Percentiles rank a stretch among this genome's conserved stretches.
Conservation (phyloP, 2,113 vertebrate species). For the Bolborhynchus lineola region DNA sequence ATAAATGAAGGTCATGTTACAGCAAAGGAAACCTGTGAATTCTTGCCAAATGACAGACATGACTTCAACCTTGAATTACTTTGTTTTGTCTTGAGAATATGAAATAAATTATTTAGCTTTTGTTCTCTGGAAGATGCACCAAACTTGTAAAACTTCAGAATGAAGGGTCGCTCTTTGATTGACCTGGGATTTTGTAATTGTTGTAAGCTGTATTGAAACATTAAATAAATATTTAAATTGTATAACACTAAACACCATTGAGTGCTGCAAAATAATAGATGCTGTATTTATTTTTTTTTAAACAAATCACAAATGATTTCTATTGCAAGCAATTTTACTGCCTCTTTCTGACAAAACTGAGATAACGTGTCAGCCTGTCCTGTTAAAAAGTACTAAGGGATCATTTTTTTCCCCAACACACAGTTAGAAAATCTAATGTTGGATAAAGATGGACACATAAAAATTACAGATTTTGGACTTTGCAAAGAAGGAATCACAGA, state of each 20-base stretch:
- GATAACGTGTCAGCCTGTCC: background rate
- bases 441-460: conserved; percentile 98
- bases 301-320: background rate
- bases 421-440: conserved; percentile 98
- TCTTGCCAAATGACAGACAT: background rate
- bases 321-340: background rate
- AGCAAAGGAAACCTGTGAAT: background rate
- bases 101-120: background rate
- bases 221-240: background rate
- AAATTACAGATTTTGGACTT: conserved; percentile 97
- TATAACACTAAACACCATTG: background rate
- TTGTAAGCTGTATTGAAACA: background rate
- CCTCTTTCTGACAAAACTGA: background rate
- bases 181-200: background rate
- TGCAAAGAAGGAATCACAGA: conserved; percentile 99
- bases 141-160: background rate
- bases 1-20: background rate
- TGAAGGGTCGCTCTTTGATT: background rate
- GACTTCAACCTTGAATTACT: background rate
- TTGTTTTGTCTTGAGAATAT: background rate
- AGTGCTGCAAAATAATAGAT: background rate
- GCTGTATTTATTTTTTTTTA: background rate
- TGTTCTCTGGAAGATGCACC: background rate
- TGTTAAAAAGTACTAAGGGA: conserved; percentile 21
- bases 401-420: conserved; percentile 36